A percentile compares a stretch with the other conserved stretches of the same genome.
Conservation (phyloP, 2,888 invertebrate genomes). For the Chloroclysta siterata region DNA sequence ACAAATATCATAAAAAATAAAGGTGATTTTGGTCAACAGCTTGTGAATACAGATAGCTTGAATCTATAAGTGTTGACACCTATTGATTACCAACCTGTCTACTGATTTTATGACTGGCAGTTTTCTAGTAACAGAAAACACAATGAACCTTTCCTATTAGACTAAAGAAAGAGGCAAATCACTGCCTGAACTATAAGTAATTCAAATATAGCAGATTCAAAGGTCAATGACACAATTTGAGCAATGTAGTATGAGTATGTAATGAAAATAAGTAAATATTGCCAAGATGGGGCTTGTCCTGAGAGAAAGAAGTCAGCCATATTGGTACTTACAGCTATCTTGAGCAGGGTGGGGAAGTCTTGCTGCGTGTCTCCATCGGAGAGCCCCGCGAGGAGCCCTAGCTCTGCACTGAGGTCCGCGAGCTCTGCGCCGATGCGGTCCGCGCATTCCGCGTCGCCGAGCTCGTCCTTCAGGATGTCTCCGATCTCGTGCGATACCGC, state of each 20-base stretch:
- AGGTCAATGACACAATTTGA: slow-evolving; percentile 47
- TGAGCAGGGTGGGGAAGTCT: slow-evolving; percentile 75
- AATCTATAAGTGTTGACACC: neutral
- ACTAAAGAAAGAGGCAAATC: neutral
- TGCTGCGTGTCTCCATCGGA: slow-evolving; percentile 73
- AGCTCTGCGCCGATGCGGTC: slow-evolving; percentile 77
- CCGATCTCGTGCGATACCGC: slow-evolving; percentile 79
- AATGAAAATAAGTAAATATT: slow-evolving; percentile 33
- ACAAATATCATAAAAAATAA: too few relatives aligned
- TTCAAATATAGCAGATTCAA: slow-evolving; percentile 3
- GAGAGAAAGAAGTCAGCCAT: slow-evolving; percentile 54
- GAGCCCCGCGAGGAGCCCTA: slow-evolving; percentile 74
- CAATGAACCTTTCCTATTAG: neutral
- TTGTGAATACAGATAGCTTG: neutral
- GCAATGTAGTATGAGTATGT: slow-evolving; percentile 22
- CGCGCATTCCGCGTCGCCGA: slow-evolving; percentile 74
- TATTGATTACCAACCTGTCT: neutral
- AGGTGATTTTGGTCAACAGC: neutral
- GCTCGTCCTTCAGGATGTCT: slow-evolving; percentile 78
- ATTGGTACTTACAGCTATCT: slow-evolving; percentile 76
- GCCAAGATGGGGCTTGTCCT: slow-evolving; percentile 27
- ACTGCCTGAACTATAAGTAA: neutral
- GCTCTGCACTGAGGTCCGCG: slow-evolving; percentile 75
- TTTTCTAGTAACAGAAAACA: neutral
- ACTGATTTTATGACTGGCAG: neutral